Conservation (phyloP, 2,113 vertebrate genomes). For the Strix aluco region DNA sequence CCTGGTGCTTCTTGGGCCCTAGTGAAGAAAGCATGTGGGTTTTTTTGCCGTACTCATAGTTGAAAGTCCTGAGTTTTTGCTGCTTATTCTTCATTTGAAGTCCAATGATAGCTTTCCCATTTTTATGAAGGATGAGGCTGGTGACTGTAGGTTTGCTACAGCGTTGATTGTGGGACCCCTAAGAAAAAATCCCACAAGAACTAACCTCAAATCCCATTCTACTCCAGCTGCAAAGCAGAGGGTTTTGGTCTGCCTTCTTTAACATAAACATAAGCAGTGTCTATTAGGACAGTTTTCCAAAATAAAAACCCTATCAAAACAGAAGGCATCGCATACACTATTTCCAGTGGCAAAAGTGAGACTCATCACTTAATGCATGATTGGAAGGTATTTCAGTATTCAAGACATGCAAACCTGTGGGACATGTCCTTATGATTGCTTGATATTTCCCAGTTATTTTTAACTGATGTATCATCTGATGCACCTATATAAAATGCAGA, state of each 20-base stretch:
- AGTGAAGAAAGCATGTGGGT: not conserved
- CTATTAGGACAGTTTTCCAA: not conserved
- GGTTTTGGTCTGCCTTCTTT: not conserved
- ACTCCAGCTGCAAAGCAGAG: not conserved
- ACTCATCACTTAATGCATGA: not conserved
- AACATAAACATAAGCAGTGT: not conserved
- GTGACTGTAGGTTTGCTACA: not conserved
- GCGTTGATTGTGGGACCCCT: not conserved
- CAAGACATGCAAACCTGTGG: conserved; percentile 10
- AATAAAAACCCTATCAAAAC: not conserved
- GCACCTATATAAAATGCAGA: not conserved
- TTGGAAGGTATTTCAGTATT: not conserved
- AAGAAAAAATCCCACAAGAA: not conserved
- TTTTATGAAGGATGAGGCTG: not conserved
- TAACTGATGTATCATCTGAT: conserved; percentile 18
- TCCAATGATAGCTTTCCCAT: not conserved
- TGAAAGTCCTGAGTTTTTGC: not conserved
- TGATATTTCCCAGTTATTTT: conserved; percentile 36
- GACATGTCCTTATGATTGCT: not conserved
- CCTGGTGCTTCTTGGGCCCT: not conserved
- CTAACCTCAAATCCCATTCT: not conserved
- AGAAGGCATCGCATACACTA: not conserved
- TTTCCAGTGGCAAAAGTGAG: not conserved
- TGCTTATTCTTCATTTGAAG: not conserved
- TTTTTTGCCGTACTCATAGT: not conserved